A percentile compares a stretch with the other conserved stretches of the same genome.
Conservation (phyloP, 2,113 vertebrate species). For the Lonchura striata region DNA sequence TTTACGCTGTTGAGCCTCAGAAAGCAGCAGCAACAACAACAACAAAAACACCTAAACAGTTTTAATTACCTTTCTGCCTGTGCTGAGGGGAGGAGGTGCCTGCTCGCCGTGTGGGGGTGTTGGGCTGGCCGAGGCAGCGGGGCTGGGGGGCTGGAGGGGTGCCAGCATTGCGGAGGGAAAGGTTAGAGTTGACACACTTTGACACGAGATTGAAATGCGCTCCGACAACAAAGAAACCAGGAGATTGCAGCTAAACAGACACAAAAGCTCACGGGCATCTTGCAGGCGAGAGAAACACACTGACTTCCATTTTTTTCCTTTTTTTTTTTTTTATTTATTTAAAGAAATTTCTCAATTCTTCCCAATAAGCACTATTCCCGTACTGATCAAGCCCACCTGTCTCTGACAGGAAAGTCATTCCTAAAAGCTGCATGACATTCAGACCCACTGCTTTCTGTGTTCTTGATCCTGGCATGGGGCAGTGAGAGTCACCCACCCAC, state of each 20-base stretch:
- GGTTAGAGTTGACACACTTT: slow-evolving; percentile 70
- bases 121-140: not conserved
- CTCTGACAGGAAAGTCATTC: not conserved
- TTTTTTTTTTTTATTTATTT: not conserved
- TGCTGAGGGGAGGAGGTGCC: slow-evolving; percentile 6
- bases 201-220: slow-evolving; percentile 67
- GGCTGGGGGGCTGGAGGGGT: slow-evolving; percentile 27
- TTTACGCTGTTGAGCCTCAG: slow-evolving; percentile 57
- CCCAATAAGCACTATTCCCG: not conserved
- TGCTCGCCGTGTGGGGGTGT: slow-evolving; percentile 35
- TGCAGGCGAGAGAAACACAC: slow-evolving; percentile 1
- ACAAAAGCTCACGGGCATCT: slow-evolving; percentile 58
- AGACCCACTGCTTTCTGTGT: not conserved
- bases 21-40: slow-evolving; percentile 9
- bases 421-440: not conserved
- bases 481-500: not conserved
- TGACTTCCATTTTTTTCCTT: not conserved
- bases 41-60: slow-evolving; percentile 55
- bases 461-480: not conserved
- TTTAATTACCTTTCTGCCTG: slow-evolving; percentile 69
- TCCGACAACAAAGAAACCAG: slow-evolving; percentile 69
- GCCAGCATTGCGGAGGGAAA: slow-evolving; percentile 4
- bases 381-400: not conserved
- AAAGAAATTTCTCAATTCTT: slow-evolving; percentile 35
- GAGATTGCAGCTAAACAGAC: slow-evolving; percentile 56